phyloP scores from a whole-genome alignment of 1,140 invertebrate genomes.

The Druon quercuslanigerum region DNA sequence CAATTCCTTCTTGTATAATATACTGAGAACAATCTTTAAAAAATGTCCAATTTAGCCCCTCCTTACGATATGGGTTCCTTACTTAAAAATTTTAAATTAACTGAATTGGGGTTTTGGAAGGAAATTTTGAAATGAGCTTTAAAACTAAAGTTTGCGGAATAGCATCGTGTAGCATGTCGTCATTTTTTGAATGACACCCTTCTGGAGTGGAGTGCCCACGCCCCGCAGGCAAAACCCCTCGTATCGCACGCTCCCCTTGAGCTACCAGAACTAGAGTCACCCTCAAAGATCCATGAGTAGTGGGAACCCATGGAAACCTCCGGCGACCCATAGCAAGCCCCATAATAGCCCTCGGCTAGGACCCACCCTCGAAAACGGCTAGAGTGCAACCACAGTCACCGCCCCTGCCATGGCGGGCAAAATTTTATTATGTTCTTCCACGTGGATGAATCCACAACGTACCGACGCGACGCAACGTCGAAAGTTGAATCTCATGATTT shows the following conservation, averaged over 20 bases:
- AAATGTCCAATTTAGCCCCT: too few species aligned
- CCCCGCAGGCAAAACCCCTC: conserved; percentile 48
- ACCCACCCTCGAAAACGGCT: conserved; percentile 54
- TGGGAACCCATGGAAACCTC: conserved; percentile 39
- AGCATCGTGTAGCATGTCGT: too few species aligned
- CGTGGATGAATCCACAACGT: conserved; percentile 52
- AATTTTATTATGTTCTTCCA: conserved; percentile 61
- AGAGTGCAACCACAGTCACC: conserved; percentile 58
- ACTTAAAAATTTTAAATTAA: too few species aligned
- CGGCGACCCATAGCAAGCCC: conserved; percentile 55
- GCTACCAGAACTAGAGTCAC: conserved; percentile 42
- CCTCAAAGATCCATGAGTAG: conserved; percentile 38
- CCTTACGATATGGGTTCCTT: too few species aligned
- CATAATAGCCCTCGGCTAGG: conserved; percentile 56
- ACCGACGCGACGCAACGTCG: conserved; percentile 49
- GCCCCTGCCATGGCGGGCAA: conserved; percentile 58
- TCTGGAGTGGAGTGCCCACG: conserved; percentile 46
- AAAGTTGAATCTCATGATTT: conserved; percentile 44
- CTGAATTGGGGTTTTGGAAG: too few species aligned
- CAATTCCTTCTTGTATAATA: too few species aligned
- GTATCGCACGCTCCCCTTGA: conserved; percentile 49
- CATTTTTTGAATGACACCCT: conserved; percentile 42
- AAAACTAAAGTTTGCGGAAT: too few species aligned
- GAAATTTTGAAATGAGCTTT: too few species aligned
- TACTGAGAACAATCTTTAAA: too few species aligned